A percentile compares a stretch with the other conserved stretches of the same genome.
These are phyloP conservation scores for Periophthalmus magnuspinnatus DNA, from an alignment of 2,797 vertebrate species.

Conservation along the genomic window DNA sequence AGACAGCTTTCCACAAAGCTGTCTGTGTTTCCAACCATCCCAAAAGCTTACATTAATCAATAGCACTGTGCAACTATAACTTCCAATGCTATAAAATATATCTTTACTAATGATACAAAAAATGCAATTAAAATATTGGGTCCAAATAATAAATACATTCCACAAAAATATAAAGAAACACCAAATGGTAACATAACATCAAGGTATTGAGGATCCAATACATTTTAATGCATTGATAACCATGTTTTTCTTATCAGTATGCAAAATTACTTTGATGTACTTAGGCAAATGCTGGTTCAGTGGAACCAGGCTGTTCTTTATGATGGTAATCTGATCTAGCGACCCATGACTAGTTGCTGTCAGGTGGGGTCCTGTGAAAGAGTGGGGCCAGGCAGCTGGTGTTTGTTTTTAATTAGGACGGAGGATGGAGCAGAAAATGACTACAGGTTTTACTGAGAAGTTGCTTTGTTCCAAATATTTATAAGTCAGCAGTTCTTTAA, in stretches of 20 bases:
- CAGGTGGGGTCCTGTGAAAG: constrained; percentile 24
- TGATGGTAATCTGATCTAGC: constrained; percentile 37
- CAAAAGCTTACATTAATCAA: not conserved
- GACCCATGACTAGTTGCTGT: constrained; percentile 21
- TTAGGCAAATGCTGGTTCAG: too few species aligned
- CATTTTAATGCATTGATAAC: too few species aligned
- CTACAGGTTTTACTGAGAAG: constrained; percentile 7
- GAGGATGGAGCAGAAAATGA: constrained; percentile 22
- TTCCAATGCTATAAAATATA: too few species aligned
- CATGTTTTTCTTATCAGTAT: too few species aligned
- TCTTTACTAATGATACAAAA: too few species aligned
- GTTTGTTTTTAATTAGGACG: constrained; percentile 73
- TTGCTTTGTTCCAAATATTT: constrained; percentile 10
- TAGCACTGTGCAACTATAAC: too few species aligned
- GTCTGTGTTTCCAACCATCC: not conserved
- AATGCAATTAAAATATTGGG: too few species aligned
- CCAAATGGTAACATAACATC: too few species aligned
- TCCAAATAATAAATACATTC: too few species aligned
- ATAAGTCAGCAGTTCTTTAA: not conserved
- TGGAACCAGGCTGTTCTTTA: constrained; percentile 2
- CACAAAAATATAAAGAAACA: not conserved
- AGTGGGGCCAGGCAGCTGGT: constrained; percentile 34
- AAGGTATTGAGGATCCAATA: too few species aligned
- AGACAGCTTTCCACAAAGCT: not conserved
- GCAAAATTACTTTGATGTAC: too few species aligned